Percentiles rank a stretch among this genome's conserved stretches.
Evolutionary conservation across 2,888 invertebrate genomes (phyloP).

Genomic region (Netelia fuscicornis): DNA sequence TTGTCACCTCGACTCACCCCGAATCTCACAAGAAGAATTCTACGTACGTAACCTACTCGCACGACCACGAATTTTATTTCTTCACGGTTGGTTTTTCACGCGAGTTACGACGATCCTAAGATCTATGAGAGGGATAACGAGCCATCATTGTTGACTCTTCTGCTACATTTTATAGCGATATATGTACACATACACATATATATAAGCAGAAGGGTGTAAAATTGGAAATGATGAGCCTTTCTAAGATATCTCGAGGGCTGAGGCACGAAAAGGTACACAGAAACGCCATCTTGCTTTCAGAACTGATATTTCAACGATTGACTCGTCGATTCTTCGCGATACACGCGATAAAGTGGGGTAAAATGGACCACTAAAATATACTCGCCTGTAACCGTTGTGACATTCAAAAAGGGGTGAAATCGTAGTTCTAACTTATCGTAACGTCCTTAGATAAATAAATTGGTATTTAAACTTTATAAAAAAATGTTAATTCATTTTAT

Average conservation of each 20-base stretch:
- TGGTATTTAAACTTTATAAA: too few species aligned
- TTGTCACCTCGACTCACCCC: too few species aligned
- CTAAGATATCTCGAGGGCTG: constrained; percentile 5
- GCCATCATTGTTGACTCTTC: constrained; percentile 65
- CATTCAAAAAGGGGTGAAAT: too few species aligned
- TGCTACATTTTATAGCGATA: constrained; percentile 34
- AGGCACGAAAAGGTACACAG: constrained; percentile 20
- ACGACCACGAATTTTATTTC: constrained; percentile 63
- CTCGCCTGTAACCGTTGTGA: too few species aligned
- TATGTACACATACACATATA: constrained; percentile 9
- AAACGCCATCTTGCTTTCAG: constrained; percentile 41
- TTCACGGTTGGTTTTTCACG: constrained; percentile 66
- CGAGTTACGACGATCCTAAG: constrained; percentile 29
- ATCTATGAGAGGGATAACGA: constrained; percentile 68
- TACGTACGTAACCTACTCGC: constrained; percentile 37
- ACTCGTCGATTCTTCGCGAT: constrained; percentile 51
- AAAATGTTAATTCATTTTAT: too few species aligned
- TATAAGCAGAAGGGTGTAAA: constrained; percentile 54
- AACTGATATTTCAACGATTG: constrained; percentile 56
- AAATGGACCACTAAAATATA: too few species aligned
- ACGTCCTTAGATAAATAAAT: too few species aligned
- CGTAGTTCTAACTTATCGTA: too few species aligned
- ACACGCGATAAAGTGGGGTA: not conserved
- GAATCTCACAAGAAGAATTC: constrained; percentile 16
- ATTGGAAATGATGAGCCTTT: constrained; percentile 63